These are phyloP conservation scores for Alligator mississippiensis DNA, from an alignment of 2,113 vertebrate species.

Conservation along the genomic window DNA sequence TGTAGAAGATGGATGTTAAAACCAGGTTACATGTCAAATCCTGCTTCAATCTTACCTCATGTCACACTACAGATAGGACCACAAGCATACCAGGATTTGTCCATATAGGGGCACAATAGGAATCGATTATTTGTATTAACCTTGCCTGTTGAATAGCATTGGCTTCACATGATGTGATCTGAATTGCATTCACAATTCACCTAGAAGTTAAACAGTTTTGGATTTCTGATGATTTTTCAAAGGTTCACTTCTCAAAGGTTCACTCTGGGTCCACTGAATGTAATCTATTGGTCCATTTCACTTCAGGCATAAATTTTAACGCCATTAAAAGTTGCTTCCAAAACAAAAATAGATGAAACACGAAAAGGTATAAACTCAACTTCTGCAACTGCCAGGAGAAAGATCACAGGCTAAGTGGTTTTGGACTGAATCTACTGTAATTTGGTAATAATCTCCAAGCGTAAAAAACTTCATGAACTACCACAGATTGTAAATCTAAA, in stretches of 20 bases:
- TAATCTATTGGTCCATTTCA: background rate
- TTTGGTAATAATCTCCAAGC: background rate
- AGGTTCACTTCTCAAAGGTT: background rate
- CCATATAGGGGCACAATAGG: background rate
- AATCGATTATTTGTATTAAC: background rate
- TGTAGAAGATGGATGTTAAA: background rate
- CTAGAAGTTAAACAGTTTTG: background rate
- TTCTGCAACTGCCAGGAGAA: background rate
- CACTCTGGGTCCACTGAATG: background rate
- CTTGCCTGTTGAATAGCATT: background rate
- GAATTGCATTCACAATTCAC: background rate
- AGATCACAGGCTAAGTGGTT: slow-evolving; percentile 4
- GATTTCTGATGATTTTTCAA: background rate
- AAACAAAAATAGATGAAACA: slow-evolving; percentile 7
- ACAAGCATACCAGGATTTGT: background rate
- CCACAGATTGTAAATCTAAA: background rate
- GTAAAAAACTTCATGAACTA: slow-evolving; percentile 22
- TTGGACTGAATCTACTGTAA: background rate
- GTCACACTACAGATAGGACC: background rate
- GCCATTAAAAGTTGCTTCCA: slow-evolving; percentile 18
- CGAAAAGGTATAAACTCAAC: slow-evolving; percentile 7
- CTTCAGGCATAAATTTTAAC: slow-evolving; percentile 35
- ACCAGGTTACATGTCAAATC: background rate
- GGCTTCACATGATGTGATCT: background rate
- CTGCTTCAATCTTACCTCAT: background rate